Evolutionary conservation across 1,140 invertebrate genomes (phyloP).

Genomic region (Atta texana): DNA sequence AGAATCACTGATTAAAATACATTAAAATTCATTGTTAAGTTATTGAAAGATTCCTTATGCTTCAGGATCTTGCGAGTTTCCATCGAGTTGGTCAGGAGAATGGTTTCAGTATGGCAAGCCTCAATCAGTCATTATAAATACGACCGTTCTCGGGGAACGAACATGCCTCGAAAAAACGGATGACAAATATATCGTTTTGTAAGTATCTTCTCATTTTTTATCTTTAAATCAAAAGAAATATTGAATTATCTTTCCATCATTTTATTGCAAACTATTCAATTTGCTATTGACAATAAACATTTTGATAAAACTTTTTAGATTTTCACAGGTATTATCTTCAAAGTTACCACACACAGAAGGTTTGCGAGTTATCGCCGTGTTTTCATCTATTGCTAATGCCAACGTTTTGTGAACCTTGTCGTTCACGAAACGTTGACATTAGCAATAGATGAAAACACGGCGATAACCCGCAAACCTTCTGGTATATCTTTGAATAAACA

Average conservation of each 20-base stretch:
- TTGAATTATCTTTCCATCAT: neutral
- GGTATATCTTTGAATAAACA: too few relatives aligned
- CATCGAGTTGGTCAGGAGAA: slow-evolving; percentile 85
- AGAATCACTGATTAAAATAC: neutral
- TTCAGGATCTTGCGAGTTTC: slow-evolving; percentile 85
- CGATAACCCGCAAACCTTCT: too few relatives aligned
- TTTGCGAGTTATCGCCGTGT: too few relatives aligned
- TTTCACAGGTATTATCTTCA: too few relatives aligned
- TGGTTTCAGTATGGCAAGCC: slow-evolving; percentile 86
- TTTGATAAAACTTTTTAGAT: too few relatives aligned
- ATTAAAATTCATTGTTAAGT: neutral
- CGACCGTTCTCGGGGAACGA: slow-evolving; percentile 84
- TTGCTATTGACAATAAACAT: neutral
- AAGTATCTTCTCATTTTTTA: slow-evolving; percentile 74
- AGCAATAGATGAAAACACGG: too few relatives aligned
- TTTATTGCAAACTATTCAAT: neutral
- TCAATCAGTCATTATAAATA: slow-evolving; percentile 82
- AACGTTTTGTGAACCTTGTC: too few relatives aligned
- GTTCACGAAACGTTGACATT: too few relatives aligned
- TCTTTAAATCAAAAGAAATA: neutral
- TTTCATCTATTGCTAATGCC: too few relatives aligned
- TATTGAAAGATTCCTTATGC: slow-evolving; percentile 55
- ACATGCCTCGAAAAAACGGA: slow-evolving; percentile 82
- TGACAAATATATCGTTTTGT: slow-evolving; percentile 86
- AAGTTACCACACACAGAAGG: too few relatives aligned